phyloP scores from a whole-genome alignment of 2,113 vertebrate species.

The Bos indicus region DNA sequence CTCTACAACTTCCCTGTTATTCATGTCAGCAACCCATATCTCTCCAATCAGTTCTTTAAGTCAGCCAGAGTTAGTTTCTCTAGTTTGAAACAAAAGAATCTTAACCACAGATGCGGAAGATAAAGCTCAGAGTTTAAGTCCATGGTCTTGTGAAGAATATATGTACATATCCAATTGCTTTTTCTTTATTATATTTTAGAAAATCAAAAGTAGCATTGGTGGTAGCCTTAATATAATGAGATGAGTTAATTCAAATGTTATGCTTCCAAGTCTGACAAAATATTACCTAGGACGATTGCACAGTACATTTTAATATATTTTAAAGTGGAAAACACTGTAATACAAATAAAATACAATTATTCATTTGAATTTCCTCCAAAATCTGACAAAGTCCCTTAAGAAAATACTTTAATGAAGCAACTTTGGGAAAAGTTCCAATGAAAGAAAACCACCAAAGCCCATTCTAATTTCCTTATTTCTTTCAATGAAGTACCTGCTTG shows the following conservation, averaged over 20 bases:
- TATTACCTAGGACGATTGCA: not conserved
- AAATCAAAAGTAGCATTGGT: not conserved
- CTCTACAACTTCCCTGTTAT: not conserved
- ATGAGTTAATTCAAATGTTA: not conserved
- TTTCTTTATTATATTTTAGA: not conserved
- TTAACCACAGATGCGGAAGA: not conserved
- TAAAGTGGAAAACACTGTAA: not conserved
- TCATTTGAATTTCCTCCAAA: not conserved
- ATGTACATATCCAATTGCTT: not conserved
- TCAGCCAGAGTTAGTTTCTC: not conserved
- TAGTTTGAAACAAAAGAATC: not conserved
- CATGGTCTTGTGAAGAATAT: not conserved
- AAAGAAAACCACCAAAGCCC: not conserved
- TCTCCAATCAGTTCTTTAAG: not conserved
- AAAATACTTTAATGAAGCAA: not conserved
- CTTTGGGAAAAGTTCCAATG: not conserved
- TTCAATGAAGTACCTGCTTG: not conserved
- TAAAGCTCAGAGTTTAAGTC: not conserved
- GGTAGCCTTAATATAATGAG: not conserved
- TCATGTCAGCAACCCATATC: not conserved
- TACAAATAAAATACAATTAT: not conserved
- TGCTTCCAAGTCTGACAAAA: not conserved
- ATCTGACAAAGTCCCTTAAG: not conserved
- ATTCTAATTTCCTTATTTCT: not conserved
- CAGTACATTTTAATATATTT: not conserved